Conservation (phyloP, 2,113 vertebrate genomes). For the Tor tambroides region DNA sequence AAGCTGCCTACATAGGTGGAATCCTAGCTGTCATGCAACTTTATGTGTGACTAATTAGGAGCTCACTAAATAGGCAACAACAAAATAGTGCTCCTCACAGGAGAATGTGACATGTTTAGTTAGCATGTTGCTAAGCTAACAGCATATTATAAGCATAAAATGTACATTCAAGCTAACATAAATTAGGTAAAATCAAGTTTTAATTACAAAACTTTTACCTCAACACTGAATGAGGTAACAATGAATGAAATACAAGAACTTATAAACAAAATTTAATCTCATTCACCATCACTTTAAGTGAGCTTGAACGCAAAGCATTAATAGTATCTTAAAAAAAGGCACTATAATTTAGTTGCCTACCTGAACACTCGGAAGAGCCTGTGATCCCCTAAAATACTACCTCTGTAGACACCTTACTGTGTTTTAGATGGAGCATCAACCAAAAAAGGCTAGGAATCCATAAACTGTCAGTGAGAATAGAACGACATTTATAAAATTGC, state of each 20-base stretch:
- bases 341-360: not conserved
- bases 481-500: not conserved
- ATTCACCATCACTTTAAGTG: not conserved
- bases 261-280: not conserved
- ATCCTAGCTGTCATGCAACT: not conserved
- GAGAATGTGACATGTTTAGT: not conserved
- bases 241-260: not conserved
- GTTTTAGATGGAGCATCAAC: not conserved
- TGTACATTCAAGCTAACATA: not conserved
- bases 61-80: not conserved
- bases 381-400: not conserved
- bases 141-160: not conserved
- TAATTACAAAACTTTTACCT: too few species aligned
- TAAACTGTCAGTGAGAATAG: not conserved
- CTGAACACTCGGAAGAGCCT: too few species aligned
- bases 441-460: not conserved
- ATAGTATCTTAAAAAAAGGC: not conserved
- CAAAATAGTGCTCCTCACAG: not conserved
- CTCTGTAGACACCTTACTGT: not conserved
- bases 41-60: not conserved
- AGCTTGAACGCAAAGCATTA: not conserved
- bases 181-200: too few species aligned
- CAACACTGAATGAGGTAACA: too few species aligned
- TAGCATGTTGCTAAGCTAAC: conserved; percentile 23
- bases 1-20: not conserved